These are phyloP conservation scores for Buceros bicornis DNA, from an alignment of 2,797 vertebrate genomes.

Conservation along the genomic window DNA sequence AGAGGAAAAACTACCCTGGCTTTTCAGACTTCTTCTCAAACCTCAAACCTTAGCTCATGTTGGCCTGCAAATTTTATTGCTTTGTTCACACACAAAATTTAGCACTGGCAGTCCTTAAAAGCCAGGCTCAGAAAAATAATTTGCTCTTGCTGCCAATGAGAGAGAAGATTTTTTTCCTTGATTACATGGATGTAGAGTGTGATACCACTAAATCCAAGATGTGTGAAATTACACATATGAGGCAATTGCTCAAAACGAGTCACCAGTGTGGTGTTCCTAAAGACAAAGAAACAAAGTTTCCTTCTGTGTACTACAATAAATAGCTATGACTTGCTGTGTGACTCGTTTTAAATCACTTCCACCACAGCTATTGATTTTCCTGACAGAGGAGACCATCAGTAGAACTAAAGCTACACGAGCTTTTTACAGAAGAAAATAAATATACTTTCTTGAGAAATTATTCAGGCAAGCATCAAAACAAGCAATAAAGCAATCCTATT, in stretches of 20 bases:
- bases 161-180: constrained; percentile 2
- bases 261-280: neutral
- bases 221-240: neutral
- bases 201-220: constrained; percentile 23
- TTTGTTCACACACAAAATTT: constrained; percentile 44
- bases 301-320: neutral
- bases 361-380: neutral
- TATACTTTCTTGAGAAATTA: neutral
- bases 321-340: neutral
- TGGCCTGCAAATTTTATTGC: constrained; percentile 50
- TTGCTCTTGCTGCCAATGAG: neutral
- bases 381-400: rapidly evolving
- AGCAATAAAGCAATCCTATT: neutral
- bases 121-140: constrained; percentile 1
- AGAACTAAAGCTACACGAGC: neutral
- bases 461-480: neutral
- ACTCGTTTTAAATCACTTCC: neutral
- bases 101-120: neutral
- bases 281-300: neutral
- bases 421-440: neutral
- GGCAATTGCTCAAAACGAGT: neutral
- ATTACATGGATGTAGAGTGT: neutral
- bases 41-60: constrained; percentile 24
- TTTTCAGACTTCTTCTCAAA: constrained; percentile 55
- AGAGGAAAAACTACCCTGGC: neutral